A percentile compares a stretch with the other conserved stretches of the same genome.
Evolutionary conservation across 2,888 invertebrate genomes (phyloP).

Genomic region (Neoascia interrupta): DNA sequence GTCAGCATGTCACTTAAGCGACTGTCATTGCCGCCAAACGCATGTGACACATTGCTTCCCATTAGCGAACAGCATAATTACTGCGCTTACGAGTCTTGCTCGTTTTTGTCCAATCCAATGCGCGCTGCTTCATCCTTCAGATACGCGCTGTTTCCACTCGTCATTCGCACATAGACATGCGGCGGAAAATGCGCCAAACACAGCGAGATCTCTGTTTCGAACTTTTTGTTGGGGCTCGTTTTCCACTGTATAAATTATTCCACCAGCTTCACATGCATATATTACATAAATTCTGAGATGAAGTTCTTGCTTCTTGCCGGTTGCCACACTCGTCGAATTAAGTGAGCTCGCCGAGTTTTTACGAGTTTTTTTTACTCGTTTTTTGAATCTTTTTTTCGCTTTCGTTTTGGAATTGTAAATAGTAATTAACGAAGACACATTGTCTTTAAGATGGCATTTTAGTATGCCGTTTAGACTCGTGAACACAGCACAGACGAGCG

Average conservation of each 20-base stretch:
- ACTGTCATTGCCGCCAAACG: conserved; percentile 68
- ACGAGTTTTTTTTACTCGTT: conserved; percentile 42
- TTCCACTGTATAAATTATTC: conserved; percentile 62
- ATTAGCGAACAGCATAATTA: conserved; percentile 69
- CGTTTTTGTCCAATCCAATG: conserved; percentile 38
- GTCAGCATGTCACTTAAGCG: conserved; percentile 68
- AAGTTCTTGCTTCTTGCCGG: conserved; percentile 52
- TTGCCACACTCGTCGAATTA: conserved; percentile 65
- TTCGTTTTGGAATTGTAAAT: conserved; percentile 59
- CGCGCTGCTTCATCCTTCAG: conserved; percentile 25
- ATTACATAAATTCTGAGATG: conserved; percentile 64
- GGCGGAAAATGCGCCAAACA: conserved; percentile 48
- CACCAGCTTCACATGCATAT: conserved; percentile 30
- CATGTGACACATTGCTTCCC: conserved; percentile 70
- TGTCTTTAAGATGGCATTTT: conserved; percentile 66
- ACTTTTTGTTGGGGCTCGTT: conserved; percentile 23
- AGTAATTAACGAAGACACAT: conserved; percentile 69
- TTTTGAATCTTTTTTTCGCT: conserved; percentile 12
- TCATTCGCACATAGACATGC: conserved; percentile 27
- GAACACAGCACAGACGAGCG: neutral
- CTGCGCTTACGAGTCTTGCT: conserved; percentile 55
- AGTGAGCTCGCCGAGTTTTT: conserved; percentile 55
- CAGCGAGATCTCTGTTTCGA: conserved; percentile 45
- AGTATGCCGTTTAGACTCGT: conserved; percentile 47
- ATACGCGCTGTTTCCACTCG: conserved; percentile 8